A percentile compares a stretch with the other conserved stretches of the same genome.
phyloP scores from a whole-genome alignment of 2,797 vertebrate species.

The Cossypha dichroa region DNA sequence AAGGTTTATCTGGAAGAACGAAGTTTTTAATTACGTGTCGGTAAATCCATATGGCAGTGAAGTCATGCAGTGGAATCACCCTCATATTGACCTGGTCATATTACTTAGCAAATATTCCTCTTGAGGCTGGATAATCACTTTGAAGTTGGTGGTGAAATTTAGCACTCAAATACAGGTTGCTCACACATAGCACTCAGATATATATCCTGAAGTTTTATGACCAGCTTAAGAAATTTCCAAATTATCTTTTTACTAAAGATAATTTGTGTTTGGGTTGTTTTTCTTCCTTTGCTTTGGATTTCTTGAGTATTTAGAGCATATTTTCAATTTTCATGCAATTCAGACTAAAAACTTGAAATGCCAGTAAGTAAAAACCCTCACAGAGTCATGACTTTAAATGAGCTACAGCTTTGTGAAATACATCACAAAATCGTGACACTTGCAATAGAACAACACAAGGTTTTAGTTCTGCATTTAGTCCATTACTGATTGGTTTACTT shows the following conservation, averaged over 20 bases:
- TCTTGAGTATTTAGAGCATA: neutral
- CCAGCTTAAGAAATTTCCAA: neutral
- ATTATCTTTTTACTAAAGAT: neutral
- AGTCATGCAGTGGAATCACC: neutral
- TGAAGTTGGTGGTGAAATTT: constrained; percentile 9
- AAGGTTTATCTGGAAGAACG: neutral
- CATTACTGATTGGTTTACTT: neutral
- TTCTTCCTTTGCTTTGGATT: neutral
- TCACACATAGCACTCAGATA: neutral
- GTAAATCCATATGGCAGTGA: neutral
- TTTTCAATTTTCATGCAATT: neutral
- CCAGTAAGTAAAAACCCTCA: neutral
- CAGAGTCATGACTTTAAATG: neutral
- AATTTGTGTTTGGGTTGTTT: fast-evolving
- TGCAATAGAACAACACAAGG: neutral
- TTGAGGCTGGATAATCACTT: neutral
- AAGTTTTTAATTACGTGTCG: neutral
- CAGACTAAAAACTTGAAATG: neutral
- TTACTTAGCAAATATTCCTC: constrained; percentile 37
- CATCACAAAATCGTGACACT: neutral
- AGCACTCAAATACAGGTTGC: neutral
- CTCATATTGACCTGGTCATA: neutral
- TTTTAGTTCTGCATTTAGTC: neutral
- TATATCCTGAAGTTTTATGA: neutral
- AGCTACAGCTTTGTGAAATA: neutral